Base-by-base conservation (phyloP, 1,140 invertebrate species). In the Amphibalanus amphitrite region DNA sequence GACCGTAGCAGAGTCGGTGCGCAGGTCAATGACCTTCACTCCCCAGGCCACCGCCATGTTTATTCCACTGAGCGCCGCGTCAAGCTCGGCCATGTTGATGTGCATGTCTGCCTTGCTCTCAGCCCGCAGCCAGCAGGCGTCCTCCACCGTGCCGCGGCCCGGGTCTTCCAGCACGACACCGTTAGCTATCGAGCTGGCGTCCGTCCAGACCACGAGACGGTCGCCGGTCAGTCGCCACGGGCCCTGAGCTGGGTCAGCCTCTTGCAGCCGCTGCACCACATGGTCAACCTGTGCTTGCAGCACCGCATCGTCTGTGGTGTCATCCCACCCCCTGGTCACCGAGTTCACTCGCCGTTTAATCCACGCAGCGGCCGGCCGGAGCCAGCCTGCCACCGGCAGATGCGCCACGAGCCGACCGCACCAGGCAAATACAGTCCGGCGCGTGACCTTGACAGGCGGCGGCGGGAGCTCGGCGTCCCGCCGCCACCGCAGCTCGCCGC, bases 71-170 rank as follows among this genome's bases (percentile, higher is more conserved):
- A 72, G 67, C n/a, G 70, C 72, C 29, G 68, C 69, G 28, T 72
- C 69, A 20, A 72, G 47, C 69, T 72, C 72, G 23, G 72, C 72
- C 72, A 72, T 72, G 38, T 70, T 72, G 29, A 72, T 72, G 72
- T 70, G 1, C 29, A 28, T 23, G 23, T 29, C 47, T 6, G 64
- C 26, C 64, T n/a, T 65, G 26, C 47, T 64, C 10, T 70, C 67
- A n/a, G 26, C 0, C 29, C 8, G n/a, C 26, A 72, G 69, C 29
- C 72, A 72, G 25, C 64, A 10, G 4, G 47, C 30, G 26, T 69
- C 23, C 25, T 69, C 65, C 23, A 69, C 26, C 28, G 30, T 72
- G 29, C 69, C 30, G 29, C 26, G 3, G 3, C n/a, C 67, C 64
- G 47, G 68, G 10, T 29, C 71, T 29, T 69, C 28, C 28, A 67